Percentiles rank a stretch among this genome's conserved stretches.
phyloP scores from a whole-genome alignment of 2,113 vertebrate genomes.

The Chionodraco myersi region DNA sequence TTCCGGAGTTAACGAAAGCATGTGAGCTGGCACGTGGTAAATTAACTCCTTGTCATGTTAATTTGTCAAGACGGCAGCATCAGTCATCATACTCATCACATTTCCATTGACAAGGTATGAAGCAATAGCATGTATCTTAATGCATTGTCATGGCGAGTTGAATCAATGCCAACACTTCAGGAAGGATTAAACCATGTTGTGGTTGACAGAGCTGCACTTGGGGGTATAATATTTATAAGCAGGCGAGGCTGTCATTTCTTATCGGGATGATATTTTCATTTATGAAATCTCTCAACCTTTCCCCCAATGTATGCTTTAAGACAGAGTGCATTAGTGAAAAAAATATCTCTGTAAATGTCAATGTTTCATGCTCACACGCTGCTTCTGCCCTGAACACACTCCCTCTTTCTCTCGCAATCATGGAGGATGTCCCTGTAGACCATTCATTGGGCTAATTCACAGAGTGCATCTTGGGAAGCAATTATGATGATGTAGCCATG shows the following conservation, averaged over 20 bases:
- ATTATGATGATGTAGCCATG: conserved; percentile 65
- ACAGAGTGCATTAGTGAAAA: neutral
- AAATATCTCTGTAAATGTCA: neutral
- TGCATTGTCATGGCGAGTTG: conserved; percentile 24
- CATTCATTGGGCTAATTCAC: conserved; percentile 79
- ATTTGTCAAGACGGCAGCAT: conserved; percentile 59
- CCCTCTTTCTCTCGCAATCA: conserved; percentile 40
- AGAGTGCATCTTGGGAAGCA: conserved; percentile 62
- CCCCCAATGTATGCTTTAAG: neutral
- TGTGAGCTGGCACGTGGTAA: neutral
- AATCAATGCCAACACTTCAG: conserved; percentile 47
- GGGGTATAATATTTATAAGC: conserved; percentile 41
- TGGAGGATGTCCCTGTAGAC: conserved; percentile 63
- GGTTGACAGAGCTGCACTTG: conserved; percentile 42
- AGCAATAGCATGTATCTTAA: conserved; percentile 19
- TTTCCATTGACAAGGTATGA: conserved; percentile 55
- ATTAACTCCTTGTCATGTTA: conserved; percentile 35
- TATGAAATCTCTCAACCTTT: conserved; percentile 24
- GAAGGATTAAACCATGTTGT: conserved; percentile 34
- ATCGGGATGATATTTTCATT: conserved; percentile 25
- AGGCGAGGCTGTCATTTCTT: conserved; percentile 27
- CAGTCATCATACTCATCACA: conserved; percentile 53
- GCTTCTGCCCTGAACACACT: neutral
- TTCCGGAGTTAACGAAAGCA: neutral
- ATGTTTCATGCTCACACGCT: neutral